phyloP scores from a whole-genome alignment of 2,888 invertebrate genomes.

The Thera obeliscata region DNA sequence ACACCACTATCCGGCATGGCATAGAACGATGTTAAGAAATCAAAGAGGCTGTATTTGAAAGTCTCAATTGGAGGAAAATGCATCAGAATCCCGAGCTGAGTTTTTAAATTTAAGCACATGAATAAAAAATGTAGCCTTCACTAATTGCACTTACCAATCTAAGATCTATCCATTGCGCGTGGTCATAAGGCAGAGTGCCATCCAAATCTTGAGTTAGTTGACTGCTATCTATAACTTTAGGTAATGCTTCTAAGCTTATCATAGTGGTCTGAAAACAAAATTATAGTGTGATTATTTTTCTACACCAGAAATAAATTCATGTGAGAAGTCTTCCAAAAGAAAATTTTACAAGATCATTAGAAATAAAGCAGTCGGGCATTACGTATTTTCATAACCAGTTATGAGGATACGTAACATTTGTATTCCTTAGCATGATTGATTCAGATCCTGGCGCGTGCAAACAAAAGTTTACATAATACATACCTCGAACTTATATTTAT shows the following conservation, averaged over 20 bases:
- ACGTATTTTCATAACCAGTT: not conserved
- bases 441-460: not conserved
- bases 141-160: conserved; percentile 84
- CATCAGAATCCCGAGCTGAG: too few species aligned
- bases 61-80: too few species aligned
- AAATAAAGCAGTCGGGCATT: not conserved
- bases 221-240: conserved; percentile 95
- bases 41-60: too few species aligned
- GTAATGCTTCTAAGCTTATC: conserved; percentile 97
- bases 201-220: conserved; percentile 98
- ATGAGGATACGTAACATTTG: not conserved
- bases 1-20: too few species aligned
- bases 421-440: not conserved
- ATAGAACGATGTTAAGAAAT: too few species aligned
- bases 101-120: too few species aligned
- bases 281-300: not conserved
- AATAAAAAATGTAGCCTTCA: not conserved
- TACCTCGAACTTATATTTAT: conserved; percentile 99
- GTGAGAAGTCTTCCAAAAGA: too few species aligned
- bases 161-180: conserved; percentile 98
- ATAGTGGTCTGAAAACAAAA: conserved; percentile 92
- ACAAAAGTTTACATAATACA: conserved; percentile 20
- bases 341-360: not conserved
- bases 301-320: too few species aligned
- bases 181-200: conserved; percentile 96